Base-by-base conservation (phyloP, 2,113 vertebrate genomes). In the Campylorhamphus procurvoides region DNA sequence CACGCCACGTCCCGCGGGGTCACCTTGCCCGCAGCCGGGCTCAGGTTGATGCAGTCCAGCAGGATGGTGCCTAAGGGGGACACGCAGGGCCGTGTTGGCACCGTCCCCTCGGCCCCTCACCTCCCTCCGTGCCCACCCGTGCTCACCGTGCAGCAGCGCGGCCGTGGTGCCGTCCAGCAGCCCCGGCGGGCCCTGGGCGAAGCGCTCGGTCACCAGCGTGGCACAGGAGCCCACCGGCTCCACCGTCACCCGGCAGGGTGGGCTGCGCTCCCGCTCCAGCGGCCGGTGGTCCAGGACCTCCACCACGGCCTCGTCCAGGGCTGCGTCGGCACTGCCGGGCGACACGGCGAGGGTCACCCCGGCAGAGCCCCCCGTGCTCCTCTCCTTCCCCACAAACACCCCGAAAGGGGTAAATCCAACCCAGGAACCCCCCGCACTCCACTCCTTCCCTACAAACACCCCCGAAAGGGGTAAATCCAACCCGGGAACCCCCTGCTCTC, bases 41-140 rank as follows among this genome's bases (percentile, higher is more conserved):
- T 98, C 98, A 99, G 98, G 98, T 99, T 99, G 59, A 99, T 98
- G 33, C 99, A 99, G 96, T 99, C 99, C 86, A 99, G 55, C 60
- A 99, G 77, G 79, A 99, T 98, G 6, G 99, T 97, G 20, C 97
- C 99, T 27, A 3, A 27, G 19, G 66, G 66, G 46, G 69, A 60
- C 15, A 1, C 23, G 11, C 0, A 0, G 27, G 25, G 60, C 28
- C 0, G 0, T 6, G 62, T 2, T 31, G 87, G 17, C 63, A 10
- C 47, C 0, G 1, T 24, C 10, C 62, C 68, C 18, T 3, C 0
- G 3, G 1, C 37, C 37, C 37, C 37, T 37, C 37, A 7, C 37
- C 37, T 37, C 37, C 37, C 37, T 9, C 9, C 37, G 1, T 8
- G 22, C 31, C 0, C 3, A 20, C 8, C 67, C 0, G 0, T 12